These are phyloP conservation scores for Seira sanloemensis DNA, from an alignment of 2,888 invertebrate species.

Conservation along the genomic window DNA sequence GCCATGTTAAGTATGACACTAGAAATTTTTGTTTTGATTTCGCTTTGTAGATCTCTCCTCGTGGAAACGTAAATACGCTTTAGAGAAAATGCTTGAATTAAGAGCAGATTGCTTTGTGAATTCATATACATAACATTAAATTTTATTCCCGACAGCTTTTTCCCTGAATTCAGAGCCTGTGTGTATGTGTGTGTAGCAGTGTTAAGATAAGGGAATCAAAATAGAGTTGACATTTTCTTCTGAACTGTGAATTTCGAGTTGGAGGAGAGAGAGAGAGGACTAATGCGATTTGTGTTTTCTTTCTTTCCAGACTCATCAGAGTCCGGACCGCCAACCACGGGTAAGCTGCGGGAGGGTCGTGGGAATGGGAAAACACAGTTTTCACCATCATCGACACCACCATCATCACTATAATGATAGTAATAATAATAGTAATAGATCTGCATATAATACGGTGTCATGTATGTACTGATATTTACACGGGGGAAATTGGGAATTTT, in stretches of 20 bases:
- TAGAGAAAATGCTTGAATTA: not conserved
- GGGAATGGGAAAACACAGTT: conserved; percentile 77
- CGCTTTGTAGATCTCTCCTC: conserved; percentile 1
- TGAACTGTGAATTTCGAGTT: no score
- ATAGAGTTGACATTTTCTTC: conserved; percentile 50
- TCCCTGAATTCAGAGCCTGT: no score
- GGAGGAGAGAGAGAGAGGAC: no score
- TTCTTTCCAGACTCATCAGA: conserved; percentile 91
- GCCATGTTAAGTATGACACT: conserved; percentile 16
- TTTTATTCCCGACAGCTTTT: no score
- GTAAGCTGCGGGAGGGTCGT: conserved; percentile 77
- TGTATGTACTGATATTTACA: conserved; percentile 48
- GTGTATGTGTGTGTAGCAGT: no score
- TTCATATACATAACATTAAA: conserved; percentile 18
- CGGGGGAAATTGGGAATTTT: not conserved
- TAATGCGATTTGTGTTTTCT: conserved; percentile 56
- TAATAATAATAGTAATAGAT: conserved; percentile 30
- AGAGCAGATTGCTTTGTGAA: conserved; percentile 22
- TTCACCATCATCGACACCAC: conserved; percentile 43
- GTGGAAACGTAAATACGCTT: not conserved
- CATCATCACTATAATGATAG: conserved; percentile 11
- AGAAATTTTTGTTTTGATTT: conserved; percentile 41
- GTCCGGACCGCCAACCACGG: conserved; percentile 85
- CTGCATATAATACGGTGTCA: conserved; percentile 43
- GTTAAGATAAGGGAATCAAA: conserved; percentile 52